These are phyloP conservation scores for Parelbella ahira DNA, from an alignment of 2,888 invertebrate genomes.

Conservation along the genomic window DNA sequence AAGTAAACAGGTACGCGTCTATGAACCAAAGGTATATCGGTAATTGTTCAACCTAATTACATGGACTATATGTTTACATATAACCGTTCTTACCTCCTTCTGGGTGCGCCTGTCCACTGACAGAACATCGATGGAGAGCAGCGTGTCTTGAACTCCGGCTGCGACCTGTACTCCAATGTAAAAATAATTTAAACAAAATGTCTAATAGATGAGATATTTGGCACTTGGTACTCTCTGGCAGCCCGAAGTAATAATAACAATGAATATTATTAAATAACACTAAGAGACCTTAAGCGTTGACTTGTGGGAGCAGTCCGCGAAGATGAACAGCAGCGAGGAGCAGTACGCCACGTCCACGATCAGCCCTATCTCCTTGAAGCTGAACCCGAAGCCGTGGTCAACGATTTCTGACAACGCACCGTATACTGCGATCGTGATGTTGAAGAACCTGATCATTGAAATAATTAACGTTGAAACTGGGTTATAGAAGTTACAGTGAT, in stretches of 20 bases:
- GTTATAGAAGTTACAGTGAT: too few species aligned
- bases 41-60: too few species aligned
- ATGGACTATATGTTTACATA: too few species aligned
- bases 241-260: too few species aligned
- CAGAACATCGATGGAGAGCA: conserved; percentile 80
- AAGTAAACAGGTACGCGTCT: too few species aligned
- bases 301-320: conserved; percentile 84
- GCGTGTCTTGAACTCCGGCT: conserved; percentile 81
- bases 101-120: conserved; percentile 80
- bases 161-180: conserved; percentile 81
- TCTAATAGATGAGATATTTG: too few species aligned
- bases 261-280: too few species aligned
- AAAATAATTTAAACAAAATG: too few species aligned
- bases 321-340: conserved; percentile 80
- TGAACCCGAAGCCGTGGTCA: conserved; percentile 83
- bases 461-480: too few species aligned
- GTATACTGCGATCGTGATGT: conserved; percentile 84
- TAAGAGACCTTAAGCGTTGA: conserved; percentile 78
- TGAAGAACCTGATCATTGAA: conserved; percentile 72
- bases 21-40: too few species aligned
- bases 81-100: conserved; percentile 76
- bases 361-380: conserved; percentile 84
- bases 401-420: conserved; percentile 84
- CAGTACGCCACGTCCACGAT: conserved; percentile 83
- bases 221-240: too few species aligned